Evolutionary conservation across 2,113 vertebrate species (phyloP).

Genomic region (Phaethon lepturus): DNA sequence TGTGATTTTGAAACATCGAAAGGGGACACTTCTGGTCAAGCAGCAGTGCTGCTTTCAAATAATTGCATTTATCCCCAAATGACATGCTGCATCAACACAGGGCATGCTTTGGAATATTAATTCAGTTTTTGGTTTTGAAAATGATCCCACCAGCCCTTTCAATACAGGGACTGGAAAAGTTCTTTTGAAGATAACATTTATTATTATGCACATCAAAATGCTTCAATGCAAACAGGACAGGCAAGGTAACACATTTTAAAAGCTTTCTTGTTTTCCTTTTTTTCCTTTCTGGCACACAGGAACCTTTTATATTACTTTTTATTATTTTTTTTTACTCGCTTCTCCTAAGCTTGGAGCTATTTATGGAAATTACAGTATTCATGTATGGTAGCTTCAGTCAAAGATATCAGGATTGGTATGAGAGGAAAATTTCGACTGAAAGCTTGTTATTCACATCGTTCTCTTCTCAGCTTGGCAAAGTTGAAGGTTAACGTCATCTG

Average conservation of each 20-base stretch:
- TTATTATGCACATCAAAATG: conserved; percentile 68
- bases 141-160: conserved; percentile 43
- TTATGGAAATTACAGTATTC: conserved; percentile 66
- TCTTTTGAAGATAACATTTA: conserved; percentile 60
- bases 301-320: conserved; percentile 47
- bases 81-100: conserved; percentile 69
- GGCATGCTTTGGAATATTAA: conserved; percentile 72
- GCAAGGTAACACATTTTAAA: conserved; percentile 68
- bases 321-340: conserved; percentile 37
- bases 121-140: conserved; percentile 63
- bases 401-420: conserved; percentile 50
- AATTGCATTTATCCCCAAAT: conserved; percentile 50
- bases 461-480: conserved; percentile 77
- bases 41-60: conserved; percentile 28
- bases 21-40: neutral
- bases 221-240: conserved; percentile 74
- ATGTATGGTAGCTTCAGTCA: conserved; percentile 67
- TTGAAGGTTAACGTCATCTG: conserved; percentile 75
- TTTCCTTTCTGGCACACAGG: conserved; percentile 57
- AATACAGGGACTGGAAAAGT: conserved; percentile 43
- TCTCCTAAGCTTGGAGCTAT: conserved; percentile 64
- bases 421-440: conserved; percentile 66
- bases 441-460: conserved; percentile 74
- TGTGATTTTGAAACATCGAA: neutral
- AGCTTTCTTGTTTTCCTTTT: conserved; percentile 15